These are phyloP conservation scores for Parus major DNA, from an alignment of 2,113 vertebrate species.

Conservation along the genomic window DNA sequence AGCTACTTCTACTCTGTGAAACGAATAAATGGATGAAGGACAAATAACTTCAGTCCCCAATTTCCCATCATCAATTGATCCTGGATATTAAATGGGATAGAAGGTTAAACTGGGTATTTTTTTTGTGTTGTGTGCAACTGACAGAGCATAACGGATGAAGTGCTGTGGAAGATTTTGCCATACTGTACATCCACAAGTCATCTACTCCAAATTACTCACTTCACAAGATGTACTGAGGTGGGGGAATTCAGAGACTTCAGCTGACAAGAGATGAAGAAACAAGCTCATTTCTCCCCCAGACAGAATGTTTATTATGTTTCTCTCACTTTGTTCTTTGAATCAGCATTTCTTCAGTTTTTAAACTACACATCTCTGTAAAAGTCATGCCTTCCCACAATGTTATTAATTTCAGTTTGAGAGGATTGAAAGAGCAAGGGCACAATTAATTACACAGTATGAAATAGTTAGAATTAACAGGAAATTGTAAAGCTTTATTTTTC, in stretches of 20 bases:
- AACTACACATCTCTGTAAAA: conserved; percentile 24
- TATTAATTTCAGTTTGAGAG: conserved; percentile 48
- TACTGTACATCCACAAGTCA: neutral
- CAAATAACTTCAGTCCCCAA: neutral
- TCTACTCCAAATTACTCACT: neutral
- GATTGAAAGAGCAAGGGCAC: conserved; percentile 9
- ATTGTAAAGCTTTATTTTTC: conserved; percentile 20
- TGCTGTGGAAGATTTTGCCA: neutral
- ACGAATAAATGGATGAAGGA: neutral
- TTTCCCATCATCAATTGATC: neutral
- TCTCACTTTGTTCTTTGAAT: neutral
- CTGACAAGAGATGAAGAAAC: neutral
- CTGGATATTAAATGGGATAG: neutral
- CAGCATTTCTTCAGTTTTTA: conserved; percentile 32
- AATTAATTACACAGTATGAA: conserved; percentile 48
- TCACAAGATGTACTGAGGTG: rapidly evolving
- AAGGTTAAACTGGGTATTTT: neutral
- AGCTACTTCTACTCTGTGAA: neutral
- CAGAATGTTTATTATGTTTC: neutral
- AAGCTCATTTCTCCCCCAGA: neutral
- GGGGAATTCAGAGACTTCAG: conserved; percentile 4
- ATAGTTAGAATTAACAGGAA: conserved; percentile 37
- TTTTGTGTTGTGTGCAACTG: rapidly evolving
- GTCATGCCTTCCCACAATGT: conserved; percentile 15
- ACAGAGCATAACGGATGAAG: neutral